Evolutionary conservation across 2,113 vertebrate genomes (phyloP), one percentile per base, ranked within the genome.

Genomic region (Ctenodactylus gundi): DNA sequence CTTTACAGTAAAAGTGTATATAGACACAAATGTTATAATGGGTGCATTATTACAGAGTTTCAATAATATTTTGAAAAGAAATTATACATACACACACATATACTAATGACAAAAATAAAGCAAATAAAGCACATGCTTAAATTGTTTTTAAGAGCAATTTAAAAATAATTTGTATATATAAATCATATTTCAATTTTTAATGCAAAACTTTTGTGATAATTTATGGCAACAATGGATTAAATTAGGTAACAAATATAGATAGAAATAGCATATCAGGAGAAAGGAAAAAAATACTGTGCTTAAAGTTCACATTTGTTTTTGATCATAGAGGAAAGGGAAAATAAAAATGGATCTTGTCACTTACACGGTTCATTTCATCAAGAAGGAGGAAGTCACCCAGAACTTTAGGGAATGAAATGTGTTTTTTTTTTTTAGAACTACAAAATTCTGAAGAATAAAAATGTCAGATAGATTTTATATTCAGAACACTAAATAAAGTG

Each of bases 291-390:
- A 72, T 72, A 5, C 12, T 46, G 4, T 44, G 13, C 17, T 46
- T 46, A 4, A 88, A 75, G 34, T 89, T 86, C 13, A 87, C 23
- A 73, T 55, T 92, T 92, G 72, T n/a, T 72, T 95, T 95, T 95
- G 72, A 73, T 95, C 14, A 87, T 64, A 46, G 20, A 68, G 8
- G 8, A 84, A 94, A 90, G 62, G 10, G 15, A 88, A 95, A 95
- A 60, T 93, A 77, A 84, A 88, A 85, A 70, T 6, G 31, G 75
- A 81, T 36, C 6, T 0, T 90, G 49, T 82, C 46, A 93, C 90
- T 95, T 72, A 64, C 81, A 62, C 10, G 7, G 8, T 76, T 87
- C 49, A 88, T 90, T 95, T 92, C 9, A 85, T 90, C 62, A 75
- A 73, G 76, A 89, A 83, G 27, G 23, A 94, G 62, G 49, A 92